Base-by-base conservation (phyloP, 1,140 invertebrate species). In the Zeugodacus cucurbitae region DNA sequence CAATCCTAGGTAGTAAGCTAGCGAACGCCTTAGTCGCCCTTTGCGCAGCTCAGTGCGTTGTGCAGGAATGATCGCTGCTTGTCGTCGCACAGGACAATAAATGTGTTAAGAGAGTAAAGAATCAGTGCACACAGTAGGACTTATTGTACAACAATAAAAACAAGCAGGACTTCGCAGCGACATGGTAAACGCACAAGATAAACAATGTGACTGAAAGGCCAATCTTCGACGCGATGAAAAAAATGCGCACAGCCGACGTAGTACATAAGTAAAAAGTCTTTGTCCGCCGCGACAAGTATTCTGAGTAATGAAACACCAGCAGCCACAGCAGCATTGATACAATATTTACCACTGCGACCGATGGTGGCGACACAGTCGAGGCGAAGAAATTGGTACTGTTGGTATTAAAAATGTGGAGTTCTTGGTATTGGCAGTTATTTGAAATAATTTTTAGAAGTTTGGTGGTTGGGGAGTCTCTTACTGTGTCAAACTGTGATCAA, bases 251-350 rank as follows among this genome's bases (percentile, higher is more conserved):
- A 48, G 41, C 41, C 74, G 41, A 41, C n/a, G 41, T 22, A 82
- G 41, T 82, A 82, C 74, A 82, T 82, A 82, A 82, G 74, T 82
- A 82, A 82, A 82, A 44, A 48, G 74, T 34, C 74, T 82, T 82
- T 82, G 74, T 82, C 22, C 44, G 44, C 34, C 37, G 41, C 74
- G 37, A 7, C 37, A 82, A 48, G n/a, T 11, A 82, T 54, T 82
- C n/a, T 82, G 37, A 48, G 74, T 82, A 82, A 82, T 82, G 74
- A 82, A 82, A 82, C 44, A 41, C 44, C 74, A 82, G n/a, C 74
- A 20, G 34, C 74, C 26, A 8, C 26, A 17, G 34, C 74, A 48
- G 22, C 26, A 17, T 41, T 37, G 37, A 37, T 48, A 74, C 34
- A 74, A 37, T 29, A 26, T 82, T 48, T 37, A 34, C 41, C 74